A percentile compares a stretch with the other conserved stretches of the same genome.
Conservation (phyloP, 1,140 invertebrate species). For the Lepidurus packardi region DNA sequence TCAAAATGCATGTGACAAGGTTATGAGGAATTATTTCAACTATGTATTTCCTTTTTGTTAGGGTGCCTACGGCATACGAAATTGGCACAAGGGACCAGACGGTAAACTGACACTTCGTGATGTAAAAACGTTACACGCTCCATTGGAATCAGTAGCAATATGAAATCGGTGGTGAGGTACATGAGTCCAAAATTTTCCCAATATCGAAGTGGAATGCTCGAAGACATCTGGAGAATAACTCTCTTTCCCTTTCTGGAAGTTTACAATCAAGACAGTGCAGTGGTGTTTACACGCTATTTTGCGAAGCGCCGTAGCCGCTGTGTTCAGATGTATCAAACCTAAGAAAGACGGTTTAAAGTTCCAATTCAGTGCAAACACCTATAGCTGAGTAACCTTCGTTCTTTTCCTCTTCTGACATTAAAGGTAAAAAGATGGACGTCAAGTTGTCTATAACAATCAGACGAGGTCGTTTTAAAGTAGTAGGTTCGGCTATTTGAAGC, state of each 20-base stretch:
- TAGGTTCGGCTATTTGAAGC: neutral
- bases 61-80: neutral
- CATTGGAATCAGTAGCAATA: neutral
- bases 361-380: neutral
- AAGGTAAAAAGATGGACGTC: neutral
- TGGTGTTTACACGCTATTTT: neutral
- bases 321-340: neutral
- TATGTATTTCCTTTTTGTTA: conserved; percentile 10
- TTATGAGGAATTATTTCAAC: neutral
- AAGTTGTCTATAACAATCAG: neutral
- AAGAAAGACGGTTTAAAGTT: neutral
- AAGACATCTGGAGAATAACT: neutral
- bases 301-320: neutral
- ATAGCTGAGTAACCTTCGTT: neutral
- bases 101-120: neutral
- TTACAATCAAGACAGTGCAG: neutral
- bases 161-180: neutral
- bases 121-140: neutral
- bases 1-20: conserved; percentile 9
- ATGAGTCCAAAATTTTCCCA: neutral
- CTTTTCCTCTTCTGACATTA: neutral
- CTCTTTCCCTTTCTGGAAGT: neutral
- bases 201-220: neutral
- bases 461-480: neutral
- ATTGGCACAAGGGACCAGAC: neutral